phyloP scores from a whole-genome alignment of 2,797 vertebrate species.

The Brachyrhaphis roseni region DNA sequence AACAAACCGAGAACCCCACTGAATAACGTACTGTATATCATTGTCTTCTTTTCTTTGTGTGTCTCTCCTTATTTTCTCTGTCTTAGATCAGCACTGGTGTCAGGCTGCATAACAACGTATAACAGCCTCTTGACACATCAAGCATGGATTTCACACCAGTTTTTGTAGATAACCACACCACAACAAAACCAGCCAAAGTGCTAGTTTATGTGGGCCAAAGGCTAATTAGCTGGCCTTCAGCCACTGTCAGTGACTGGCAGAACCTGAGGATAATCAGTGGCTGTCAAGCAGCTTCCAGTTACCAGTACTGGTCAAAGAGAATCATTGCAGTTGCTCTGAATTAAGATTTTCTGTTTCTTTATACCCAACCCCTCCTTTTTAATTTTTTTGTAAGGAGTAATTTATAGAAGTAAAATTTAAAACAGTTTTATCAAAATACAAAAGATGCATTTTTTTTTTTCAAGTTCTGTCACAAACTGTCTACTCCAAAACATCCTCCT shows the following conservation, averaged over 20 bases:
- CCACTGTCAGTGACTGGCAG: slow-evolving; percentile 54
- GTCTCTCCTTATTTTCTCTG: slow-evolving; percentile 36
- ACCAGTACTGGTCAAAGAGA: slow-evolving; percentile 23
- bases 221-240: slow-evolving; percentile 76
- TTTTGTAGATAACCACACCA: slow-evolving; percentile 60
- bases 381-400: background rate
- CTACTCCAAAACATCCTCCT: no score
- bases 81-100: slow-evolving; percentile 49
- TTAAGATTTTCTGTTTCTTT: slow-evolving; percentile 12
- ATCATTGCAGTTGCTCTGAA: slow-evolving; percentile 6
- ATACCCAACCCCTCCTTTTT: background rate
- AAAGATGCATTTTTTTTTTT: background rate
- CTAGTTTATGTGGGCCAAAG: slow-evolving; percentile 66
- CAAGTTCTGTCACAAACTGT: no score
- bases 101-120: slow-evolving; percentile 46
- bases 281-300: slow-evolving; percentile 44
- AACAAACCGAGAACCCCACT: slow-evolving; percentile 33
- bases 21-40: slow-evolving; percentile 47
- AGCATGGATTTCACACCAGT: slow-evolving; percentile 61
- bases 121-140: slow-evolving; percentile 63
- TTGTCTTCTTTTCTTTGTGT: slow-evolving; percentile 44
- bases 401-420: background rate
- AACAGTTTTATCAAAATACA: background rate
- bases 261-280: slow-evolving; percentile 48
- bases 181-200: slow-evolving; percentile 53